phyloP scores from a whole-genome alignment of 1,140 invertebrate species.

The Phortica variegata region DNA sequence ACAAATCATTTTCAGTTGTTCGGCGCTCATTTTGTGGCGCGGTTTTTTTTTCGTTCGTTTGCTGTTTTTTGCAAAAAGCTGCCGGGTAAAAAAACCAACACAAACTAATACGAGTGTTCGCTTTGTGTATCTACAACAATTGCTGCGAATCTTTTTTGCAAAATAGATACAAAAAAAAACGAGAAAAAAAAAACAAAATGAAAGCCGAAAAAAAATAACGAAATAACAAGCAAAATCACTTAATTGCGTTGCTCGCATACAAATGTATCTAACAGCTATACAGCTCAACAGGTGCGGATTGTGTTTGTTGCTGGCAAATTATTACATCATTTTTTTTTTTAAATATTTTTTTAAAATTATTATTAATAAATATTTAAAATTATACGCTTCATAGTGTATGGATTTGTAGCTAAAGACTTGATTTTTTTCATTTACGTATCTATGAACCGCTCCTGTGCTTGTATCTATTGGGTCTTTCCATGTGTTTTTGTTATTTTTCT shows the following conservation, averaged over 20 bases:
- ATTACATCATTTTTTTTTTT: no score
- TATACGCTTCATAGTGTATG: no score
- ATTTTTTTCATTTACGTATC: no score
- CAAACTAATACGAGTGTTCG: conserved; percentile 11
- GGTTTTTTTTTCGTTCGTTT: conserved; percentile 11
- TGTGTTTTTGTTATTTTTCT: neutral
- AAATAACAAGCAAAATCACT: conserved; percentile 42
- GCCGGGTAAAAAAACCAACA: conserved; percentile 41
- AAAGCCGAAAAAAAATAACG: conserved; percentile 27
- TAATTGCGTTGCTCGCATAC: conserved; percentile 38
- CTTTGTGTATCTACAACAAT: conserved; percentile 31
- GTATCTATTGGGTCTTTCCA: neutral
- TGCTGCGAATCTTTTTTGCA: conserved; percentile 10
- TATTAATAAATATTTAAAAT: no score
- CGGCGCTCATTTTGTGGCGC: conserved; percentile 18
- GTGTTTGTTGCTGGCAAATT: no score
- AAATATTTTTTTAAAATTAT: no score
- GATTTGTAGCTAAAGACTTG: no score
- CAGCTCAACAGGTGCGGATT: no score
- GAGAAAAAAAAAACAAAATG: conserved; percentile 12
- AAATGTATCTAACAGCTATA: no score
- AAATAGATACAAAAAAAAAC: conserved; percentile 19
- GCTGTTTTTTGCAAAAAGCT: conserved; percentile 43
- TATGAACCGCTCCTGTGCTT: no score
- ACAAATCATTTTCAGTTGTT: conserved; percentile 51